A percentile compares a stretch with the other conserved stretches of the same genome.
Conservation (phyloP, 1,140 invertebrate species). For the Mizuhopecten yessoensis region DNA sequence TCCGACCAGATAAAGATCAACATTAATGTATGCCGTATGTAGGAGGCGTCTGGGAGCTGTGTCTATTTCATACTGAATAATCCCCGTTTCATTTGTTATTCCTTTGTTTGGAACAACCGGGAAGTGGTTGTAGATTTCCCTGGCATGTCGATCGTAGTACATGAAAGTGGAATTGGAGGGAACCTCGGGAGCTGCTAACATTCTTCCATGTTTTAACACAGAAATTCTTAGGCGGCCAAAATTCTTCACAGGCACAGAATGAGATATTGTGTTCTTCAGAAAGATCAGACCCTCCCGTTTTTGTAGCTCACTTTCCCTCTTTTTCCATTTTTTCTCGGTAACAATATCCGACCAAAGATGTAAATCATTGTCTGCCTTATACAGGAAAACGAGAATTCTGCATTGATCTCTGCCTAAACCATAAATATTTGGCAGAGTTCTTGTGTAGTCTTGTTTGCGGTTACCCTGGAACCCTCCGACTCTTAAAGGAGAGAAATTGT, state of each 20-base stretch:
- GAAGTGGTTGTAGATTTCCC: not conserved
- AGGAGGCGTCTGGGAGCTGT: not conserved
- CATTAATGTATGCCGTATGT: not conserved
- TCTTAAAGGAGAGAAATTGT: too few species aligned
- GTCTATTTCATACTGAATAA: slow-evolving; percentile 20
- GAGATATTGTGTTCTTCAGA: not conserved
- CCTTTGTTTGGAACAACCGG: not conserved
- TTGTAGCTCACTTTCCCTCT: not conserved
- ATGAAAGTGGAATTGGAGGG: not conserved
- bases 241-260: not conserved
- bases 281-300: not conserved
- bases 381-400: not conserved
- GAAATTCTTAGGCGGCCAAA: not conserved
- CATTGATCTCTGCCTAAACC: not conserved
- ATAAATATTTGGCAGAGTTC: not conserved
- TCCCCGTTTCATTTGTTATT: not conserved
- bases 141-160: not conserved
- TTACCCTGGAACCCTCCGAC: not conserved
- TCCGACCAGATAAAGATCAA: not conserved
- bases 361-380: not conserved
- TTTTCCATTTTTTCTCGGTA: not conserved
- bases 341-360: not conserved
- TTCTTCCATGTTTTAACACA: not conserved
- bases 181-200: not conserved
- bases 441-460: not conserved